phyloP scores from a whole-genome alignment of 1,140 invertebrate genomes.

The Trachymyrmex septentrionalis region DNA sequence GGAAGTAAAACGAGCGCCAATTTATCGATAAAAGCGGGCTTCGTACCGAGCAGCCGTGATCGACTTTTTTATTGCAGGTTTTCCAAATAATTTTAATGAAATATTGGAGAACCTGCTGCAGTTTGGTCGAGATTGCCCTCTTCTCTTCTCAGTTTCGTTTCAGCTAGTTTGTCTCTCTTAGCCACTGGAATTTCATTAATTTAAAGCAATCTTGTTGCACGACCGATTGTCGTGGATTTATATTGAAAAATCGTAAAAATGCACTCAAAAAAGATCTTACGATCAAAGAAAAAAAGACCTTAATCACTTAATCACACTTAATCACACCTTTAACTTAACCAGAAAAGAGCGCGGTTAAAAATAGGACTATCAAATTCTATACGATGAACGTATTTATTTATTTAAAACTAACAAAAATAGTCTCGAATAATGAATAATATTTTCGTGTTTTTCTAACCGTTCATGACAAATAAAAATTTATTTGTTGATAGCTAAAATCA shows the following conservation, averaged over 20 bases:
- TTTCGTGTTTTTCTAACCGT: not conserved
- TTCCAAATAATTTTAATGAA: constrained; percentile 69
- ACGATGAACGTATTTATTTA: not conserved
- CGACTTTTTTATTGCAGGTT: constrained; percentile 23
- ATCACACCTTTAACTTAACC: not conserved
- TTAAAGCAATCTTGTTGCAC: constrained; percentile 8
- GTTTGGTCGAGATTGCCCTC: constrained; percentile 16
- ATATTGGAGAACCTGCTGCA: constrained; percentile 38
- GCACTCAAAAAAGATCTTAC: not conserved
- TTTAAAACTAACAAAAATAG: not conserved
- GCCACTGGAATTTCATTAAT: constrained; percentile 14
- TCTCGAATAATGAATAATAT: not conserved
- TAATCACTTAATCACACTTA: too few relatives aligned
- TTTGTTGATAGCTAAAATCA: not conserved
- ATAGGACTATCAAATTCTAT: not conserved
- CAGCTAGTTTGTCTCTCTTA: constrained; percentile 25
- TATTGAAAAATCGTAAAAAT: not conserved
- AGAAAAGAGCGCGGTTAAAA: not conserved
- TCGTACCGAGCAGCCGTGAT: not conserved
- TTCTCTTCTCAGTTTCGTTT: not conserved
- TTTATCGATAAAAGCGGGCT: constrained; percentile 56
- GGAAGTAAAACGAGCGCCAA: constrained; percentile 23
- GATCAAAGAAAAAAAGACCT: too few relatives aligned
- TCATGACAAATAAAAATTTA: not conserved
- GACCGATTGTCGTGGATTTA: constrained; percentile 37